Percentiles rank a stretch among this genome's conserved stretches.
These are phyloP conservation scores for Cynodonichthys magdalenae DNA, from an alignment of 2,797 vertebrate genomes.

Conservation along the genomic window DNA sequence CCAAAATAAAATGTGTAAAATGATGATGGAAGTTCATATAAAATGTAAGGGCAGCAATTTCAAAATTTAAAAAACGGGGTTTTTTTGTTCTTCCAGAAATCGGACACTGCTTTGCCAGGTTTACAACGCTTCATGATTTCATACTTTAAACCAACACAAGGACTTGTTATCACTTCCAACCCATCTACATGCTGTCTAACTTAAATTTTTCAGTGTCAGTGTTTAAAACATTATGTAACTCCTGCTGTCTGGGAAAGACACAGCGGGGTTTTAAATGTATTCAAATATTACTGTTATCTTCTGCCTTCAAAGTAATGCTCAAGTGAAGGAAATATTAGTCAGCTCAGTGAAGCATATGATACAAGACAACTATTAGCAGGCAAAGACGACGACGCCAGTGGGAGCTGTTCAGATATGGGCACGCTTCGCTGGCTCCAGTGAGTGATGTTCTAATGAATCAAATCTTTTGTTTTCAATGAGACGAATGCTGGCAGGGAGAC, in stretches of 20 bases:
- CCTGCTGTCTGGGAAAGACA: no score
- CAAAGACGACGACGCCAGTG: slow-evolving; percentile 61
- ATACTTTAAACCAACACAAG: background rate
- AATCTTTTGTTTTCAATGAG: slow-evolving; percentile 49
- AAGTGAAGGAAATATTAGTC: slow-evolving; percentile 62
- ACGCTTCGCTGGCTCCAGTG: slow-evolving; percentile 64
- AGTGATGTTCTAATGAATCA: slow-evolving; percentile 63
- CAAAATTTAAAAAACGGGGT: background rate
- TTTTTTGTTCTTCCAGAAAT: background rate
- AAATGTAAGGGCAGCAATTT: background rate
- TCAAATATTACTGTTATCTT: slow-evolving; percentile 22
- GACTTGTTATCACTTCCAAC: background rate
- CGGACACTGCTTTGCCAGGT: background rate
- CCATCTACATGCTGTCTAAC: no score
- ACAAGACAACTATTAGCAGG: slow-evolving; percentile 55
- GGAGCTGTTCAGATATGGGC: slow-evolving; percentile 60
- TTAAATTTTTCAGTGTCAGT: background rate
- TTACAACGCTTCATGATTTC: background rate
- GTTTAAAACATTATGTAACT: slow-evolving; percentile 2
- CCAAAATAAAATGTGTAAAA: background rate
- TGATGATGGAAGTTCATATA: background rate
- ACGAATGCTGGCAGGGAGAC: slow-evolving; percentile 33
- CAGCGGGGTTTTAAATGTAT: background rate
- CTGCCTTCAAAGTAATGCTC: slow-evolving; percentile 42
- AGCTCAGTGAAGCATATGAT: slow-evolving; percentile 71